Conservation (phyloP, 2,797 vertebrate genomes). For the Darevskia mixta region DNA sequence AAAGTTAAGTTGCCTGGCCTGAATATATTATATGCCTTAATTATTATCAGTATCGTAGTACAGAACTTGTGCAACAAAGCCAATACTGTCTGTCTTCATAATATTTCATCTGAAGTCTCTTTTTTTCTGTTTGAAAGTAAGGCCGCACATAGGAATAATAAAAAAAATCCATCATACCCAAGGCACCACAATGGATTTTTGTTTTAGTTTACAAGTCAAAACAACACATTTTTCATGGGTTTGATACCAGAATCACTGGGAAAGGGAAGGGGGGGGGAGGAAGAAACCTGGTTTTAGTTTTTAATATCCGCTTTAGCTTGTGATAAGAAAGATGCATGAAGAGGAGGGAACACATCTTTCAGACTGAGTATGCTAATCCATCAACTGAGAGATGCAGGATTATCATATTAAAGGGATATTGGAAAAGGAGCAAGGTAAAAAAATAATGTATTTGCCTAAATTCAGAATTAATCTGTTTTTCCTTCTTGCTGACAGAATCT, state of each 20-base stretch:
- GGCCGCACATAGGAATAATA: background rate
- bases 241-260: background rate
- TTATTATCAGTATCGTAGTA: background rate
- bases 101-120: background rate
- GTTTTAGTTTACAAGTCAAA: slow-evolving; percentile 1
- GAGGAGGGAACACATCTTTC: background rate
- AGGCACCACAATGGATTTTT: background rate
- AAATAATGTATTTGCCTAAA: background rate
- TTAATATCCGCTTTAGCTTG: background rate
- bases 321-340: background rate
- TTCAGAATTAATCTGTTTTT: background rate
- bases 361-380: slow-evolving; percentile 8
- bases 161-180: background rate
- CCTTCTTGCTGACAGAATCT: background rate
- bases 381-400: background rate
- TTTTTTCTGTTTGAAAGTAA: background rate
- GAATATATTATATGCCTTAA: background rate
- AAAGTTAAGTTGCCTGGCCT: no score
- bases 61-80: background rate
- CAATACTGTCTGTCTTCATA: background rate
- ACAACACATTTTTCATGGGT: background rate
- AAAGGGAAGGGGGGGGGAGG: background rate
- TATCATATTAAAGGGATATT: background rate
- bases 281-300: background rate
- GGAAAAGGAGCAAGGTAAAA: background rate